Percentiles rank a stretch among this genome's conserved stretches.
Conservation (phyloP, 2,113 vertebrate species). For the Aviceda subcristata region DNA sequence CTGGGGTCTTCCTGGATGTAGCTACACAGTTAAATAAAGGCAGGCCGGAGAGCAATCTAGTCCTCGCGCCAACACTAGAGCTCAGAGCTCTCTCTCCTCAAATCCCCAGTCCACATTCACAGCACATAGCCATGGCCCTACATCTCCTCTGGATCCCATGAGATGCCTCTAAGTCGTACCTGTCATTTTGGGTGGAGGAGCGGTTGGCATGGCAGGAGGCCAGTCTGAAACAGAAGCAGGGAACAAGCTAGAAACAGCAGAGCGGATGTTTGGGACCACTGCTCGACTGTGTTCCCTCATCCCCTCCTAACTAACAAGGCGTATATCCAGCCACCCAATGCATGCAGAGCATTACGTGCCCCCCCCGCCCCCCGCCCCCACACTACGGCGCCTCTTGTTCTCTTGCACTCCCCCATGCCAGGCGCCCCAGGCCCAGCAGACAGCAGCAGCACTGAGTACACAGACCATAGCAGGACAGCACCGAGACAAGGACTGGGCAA, state of each 20-base stretch:
- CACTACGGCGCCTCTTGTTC: background rate
- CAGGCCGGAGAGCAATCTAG: background rate
- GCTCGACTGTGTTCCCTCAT: background rate
- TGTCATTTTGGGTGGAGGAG: background rate
- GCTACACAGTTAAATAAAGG: background rate
- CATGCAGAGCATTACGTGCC: background rate
- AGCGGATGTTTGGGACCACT: background rate
- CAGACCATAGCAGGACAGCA: background rate
- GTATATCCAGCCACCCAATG: background rate
- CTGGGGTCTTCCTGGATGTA: background rate
- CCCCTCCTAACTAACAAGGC: background rate
- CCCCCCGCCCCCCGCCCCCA: too few relatives aligned
- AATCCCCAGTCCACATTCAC: background rate
- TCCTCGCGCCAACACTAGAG: background rate
- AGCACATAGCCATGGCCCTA: rapidly evolving
- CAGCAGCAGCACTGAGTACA: background rate
- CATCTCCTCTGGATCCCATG: background rate
- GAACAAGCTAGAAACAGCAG: background rate
- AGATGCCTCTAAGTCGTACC: background rate
- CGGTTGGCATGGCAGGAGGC: background rate
- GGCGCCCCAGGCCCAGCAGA: background rate
- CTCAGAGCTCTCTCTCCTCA: background rate
- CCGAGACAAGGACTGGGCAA: background rate
- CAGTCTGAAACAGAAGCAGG: background rate
- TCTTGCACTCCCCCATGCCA: background rate